These are phyloP conservation scores for Dryadula phaetusa DNA, from an alignment of 2,888 invertebrate genomes.

Conservation along the genomic window DNA sequence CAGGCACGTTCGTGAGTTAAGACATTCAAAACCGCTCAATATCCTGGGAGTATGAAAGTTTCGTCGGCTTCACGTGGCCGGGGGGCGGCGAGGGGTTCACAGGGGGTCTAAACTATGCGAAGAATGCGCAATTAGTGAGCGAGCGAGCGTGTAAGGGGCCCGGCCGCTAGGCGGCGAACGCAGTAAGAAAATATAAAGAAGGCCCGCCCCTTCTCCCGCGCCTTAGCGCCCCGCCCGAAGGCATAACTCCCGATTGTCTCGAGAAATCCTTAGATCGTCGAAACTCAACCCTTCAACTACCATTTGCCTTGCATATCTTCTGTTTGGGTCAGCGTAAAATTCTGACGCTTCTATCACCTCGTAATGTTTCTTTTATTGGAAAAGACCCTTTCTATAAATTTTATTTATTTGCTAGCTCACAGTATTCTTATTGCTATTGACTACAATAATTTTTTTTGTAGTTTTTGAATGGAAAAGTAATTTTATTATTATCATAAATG, in stretches of 20 bases:
- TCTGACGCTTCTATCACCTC: constrained; percentile 69
- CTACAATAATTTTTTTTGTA: not conserved
- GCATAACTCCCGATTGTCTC: constrained; percentile 85
- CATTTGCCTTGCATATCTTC: constrained; percentile 78
- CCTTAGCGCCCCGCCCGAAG: constrained; percentile 84
- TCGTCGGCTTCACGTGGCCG: constrained; percentile 83
- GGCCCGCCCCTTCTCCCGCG: constrained; percentile 82
- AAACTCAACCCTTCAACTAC: constrained; percentile 79
- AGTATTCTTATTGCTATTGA: constrained; percentile 2
- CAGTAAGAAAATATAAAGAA: constrained; percentile 89
- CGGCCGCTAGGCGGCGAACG: constrained; percentile 84
- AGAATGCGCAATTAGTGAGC: constrained; percentile 98
- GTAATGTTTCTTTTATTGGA: constrained; percentile 66
- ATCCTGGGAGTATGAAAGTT: constrained; percentile 83
- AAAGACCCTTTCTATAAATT: constrained; percentile 42
- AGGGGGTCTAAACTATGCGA: constrained; percentile 95
- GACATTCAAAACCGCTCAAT: constrained; percentile 85
- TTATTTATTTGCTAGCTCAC: constrained; percentile 14
- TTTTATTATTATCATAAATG: not conserved
- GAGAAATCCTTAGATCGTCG: constrained; percentile 81
- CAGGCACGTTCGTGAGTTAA: constrained; percentile 82
- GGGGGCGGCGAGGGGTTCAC: constrained; percentile 83
- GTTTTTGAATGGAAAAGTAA: not conserved
- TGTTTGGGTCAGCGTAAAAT: constrained; percentile 83
- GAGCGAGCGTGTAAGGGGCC: constrained; percentile 88